Conservation (phyloP, 2,113 vertebrate species). For the Python bivittatus region DNA sequence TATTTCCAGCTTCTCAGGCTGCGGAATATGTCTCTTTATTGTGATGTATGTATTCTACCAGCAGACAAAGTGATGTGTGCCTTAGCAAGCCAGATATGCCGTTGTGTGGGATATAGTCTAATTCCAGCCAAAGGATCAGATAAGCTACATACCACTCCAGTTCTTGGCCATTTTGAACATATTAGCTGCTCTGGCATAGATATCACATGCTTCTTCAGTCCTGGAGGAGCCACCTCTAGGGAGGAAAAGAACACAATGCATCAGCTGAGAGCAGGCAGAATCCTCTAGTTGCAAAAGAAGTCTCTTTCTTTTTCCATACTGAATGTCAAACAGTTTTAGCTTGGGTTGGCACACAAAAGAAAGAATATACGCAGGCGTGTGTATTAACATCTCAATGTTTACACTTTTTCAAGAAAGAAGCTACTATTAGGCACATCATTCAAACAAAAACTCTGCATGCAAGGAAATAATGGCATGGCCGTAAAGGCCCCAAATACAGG, state of each 20-base stretch:
- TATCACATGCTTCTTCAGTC: constrained; percentile 90
- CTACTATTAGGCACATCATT: background rate
- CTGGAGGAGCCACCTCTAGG: constrained; percentile 88
- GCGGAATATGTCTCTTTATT: background rate
- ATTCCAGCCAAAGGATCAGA: background rate
- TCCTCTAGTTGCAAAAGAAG: background rate
- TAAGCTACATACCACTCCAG: constrained; percentile 83
- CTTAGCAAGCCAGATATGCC: background rate
- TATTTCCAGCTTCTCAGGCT: background rate
- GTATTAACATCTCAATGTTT: background rate
- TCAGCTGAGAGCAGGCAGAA: background rate
- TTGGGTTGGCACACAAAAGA: background rate
- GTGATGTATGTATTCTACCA: too few relatives aligned
- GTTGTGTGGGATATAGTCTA: background rate
- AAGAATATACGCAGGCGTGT: background rate
- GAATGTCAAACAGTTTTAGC: background rate
- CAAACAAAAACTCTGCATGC: background rate
- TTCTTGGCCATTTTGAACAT: constrained; percentile 98
- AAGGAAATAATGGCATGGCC: background rate
- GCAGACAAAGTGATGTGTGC: background rate
- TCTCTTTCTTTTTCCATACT: background rate
- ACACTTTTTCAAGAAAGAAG: background rate
- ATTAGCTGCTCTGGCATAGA: constrained; percentile 89
- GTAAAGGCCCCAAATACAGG: background rate
- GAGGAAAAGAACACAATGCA: background rate